Percentiles rank a stretch among this genome's conserved stretches.
Evolutionary conservation across 2,888 invertebrate genomes (phyloP).

Genomic region (Stomorhina lunata): DNA sequence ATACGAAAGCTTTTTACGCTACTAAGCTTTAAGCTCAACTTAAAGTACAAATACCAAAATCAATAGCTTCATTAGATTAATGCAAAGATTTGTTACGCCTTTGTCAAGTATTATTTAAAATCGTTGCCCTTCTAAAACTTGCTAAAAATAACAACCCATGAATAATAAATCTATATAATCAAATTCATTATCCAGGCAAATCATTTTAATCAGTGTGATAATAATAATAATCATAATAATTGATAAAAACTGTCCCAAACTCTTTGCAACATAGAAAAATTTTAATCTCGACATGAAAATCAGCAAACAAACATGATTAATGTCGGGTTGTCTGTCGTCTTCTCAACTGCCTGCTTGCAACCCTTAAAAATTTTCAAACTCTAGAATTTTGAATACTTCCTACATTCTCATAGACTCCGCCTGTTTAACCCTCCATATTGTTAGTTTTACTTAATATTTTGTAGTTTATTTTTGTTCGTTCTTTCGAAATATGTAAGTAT

Average conservation of each 20-base stretch:
- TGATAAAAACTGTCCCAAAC: constrained; percentile 33
- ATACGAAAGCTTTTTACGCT: too few species aligned
- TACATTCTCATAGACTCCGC: constrained; percentile 50
- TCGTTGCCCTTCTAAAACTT: too few species aligned
- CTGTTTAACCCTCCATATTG: constrained; percentile 44
- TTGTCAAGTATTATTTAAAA: too few species aligned
- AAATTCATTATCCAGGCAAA: constrained; percentile 8
- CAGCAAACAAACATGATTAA: constrained; percentile 54
- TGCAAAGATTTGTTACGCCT: too few species aligned
- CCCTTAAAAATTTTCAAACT: constrained; percentile 46
- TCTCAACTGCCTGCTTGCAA: constrained; percentile 14
- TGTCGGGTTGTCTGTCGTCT: constrained; percentile 25
- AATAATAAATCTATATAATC: constrained; percentile 11
- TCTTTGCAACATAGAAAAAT: neutral
- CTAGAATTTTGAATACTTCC: neutral
- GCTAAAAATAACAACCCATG: neutral
- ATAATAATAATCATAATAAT: constrained; percentile 34
- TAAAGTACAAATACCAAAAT: too few species aligned
- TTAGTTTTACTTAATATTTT: constrained; percentile 6
- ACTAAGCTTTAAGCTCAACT: too few species aligned
- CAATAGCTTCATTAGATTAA: too few species aligned
- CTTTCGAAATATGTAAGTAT: neutral
- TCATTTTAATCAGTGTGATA: constrained; percentile 1
- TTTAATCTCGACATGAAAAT: constrained; percentile 37
- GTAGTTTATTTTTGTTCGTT: neutral